Evolutionary conservation across 2,113 vertebrate genomes (phyloP).

Genomic region (Chionis minor): DNA sequence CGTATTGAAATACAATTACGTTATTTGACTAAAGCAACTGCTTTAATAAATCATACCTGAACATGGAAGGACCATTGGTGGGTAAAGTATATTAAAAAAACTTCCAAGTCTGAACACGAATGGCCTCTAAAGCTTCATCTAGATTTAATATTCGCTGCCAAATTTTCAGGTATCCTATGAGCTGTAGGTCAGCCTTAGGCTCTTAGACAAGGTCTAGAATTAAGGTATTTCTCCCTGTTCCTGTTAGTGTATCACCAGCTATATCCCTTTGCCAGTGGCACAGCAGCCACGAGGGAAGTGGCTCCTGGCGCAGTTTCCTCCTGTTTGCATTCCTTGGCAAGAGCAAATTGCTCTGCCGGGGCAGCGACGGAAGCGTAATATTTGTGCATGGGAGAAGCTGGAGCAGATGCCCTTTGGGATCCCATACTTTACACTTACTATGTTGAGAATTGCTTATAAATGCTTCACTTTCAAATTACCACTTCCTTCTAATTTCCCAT

Average conservation of each 20-base stretch:
- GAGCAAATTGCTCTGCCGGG: background rate
- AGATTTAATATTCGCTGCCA: background rate
- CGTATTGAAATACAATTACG: background rate
- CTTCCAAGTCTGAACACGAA: background rate
- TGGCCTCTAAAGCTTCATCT: background rate
- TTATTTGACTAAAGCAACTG: background rate
- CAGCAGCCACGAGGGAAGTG: background rate
- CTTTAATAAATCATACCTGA: background rate
- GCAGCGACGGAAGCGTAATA: rapidly evolving
- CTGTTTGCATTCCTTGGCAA: background rate
- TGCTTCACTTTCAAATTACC: background rate
- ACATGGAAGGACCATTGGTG: background rate
- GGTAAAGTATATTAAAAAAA: background rate
- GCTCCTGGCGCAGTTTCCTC: rapidly evolving
- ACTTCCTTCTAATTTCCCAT: background rate
- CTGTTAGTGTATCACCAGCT: background rate
- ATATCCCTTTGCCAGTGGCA: background rate
- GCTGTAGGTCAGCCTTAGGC: background rate
- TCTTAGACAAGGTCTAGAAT: background rate
- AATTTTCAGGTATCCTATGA: background rate
- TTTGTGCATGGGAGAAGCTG: background rate
- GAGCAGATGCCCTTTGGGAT: background rate
- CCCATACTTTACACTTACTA: background rate
- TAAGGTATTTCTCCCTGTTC: background rate
- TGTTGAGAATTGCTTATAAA: background rate